These are phyloP conservation scores for Tetragonula carbonaria DNA, from an alignment of 2,888 invertebrate species.

Conservation along the genomic window DNA sequence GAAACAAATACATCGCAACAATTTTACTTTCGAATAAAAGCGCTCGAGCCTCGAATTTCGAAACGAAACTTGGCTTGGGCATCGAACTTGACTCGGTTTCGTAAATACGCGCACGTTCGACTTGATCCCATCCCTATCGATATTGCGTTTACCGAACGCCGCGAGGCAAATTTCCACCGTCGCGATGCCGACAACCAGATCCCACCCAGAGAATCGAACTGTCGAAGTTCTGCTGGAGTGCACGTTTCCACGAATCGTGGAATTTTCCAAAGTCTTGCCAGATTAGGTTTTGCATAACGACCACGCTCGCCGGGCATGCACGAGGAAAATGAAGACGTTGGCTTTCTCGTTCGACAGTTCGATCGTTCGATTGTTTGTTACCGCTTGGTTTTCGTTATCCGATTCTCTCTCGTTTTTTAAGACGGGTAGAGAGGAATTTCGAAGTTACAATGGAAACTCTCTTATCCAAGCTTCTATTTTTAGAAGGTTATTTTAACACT, in stretches of 20 bases:
- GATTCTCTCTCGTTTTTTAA: no score
- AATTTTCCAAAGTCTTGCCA: background rate
- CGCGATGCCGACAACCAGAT: background rate
- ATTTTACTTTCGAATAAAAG: no score
- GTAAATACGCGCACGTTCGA: no score
- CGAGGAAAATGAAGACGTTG: background rate
- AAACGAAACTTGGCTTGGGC: no score
- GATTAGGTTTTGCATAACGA: constrained; percentile 11
- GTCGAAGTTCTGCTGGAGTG: background rate
- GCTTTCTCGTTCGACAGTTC: background rate
- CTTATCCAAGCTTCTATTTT: no score
- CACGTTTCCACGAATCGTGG: background rate
- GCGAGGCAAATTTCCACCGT: background rate
- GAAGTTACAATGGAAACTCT: no score
- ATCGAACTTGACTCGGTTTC: no score
- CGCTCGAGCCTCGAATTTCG: no score
- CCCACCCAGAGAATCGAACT: background rate
- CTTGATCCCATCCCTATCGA: background rate
- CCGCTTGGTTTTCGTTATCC: background rate
- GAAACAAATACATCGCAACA: no score
- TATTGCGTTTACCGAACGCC: constrained; percentile 28
- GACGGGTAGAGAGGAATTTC: no score
- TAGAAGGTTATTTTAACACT: no score
- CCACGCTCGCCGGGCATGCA: background rate
- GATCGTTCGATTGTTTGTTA: background rate